A percentile compares a stretch with the other conserved stretches of the same genome.
Conservation (phyloP, 2,797 vertebrate species). For the Enteromius anoplus region DNA sequence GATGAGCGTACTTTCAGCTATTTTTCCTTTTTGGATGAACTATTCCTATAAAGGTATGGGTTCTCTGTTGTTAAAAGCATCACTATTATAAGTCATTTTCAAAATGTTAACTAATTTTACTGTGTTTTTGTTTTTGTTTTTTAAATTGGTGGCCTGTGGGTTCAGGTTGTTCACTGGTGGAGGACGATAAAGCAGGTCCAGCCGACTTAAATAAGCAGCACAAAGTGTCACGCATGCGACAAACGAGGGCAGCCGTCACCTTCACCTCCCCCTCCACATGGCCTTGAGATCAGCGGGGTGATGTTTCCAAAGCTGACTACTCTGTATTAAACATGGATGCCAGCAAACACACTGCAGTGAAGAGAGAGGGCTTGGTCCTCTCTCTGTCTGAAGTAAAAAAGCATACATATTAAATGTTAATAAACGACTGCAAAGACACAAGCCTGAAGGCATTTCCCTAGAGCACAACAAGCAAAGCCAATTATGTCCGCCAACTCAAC, state of each 20-base stretch:
- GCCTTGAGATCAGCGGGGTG: slow-evolving; percentile 38
- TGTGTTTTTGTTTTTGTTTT: neutral
- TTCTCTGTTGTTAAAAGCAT: neutral
- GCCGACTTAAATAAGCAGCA: slow-evolving; percentile 32
- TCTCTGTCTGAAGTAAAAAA: slow-evolving; percentile 26
- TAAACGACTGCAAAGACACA: slow-evolving; percentile 42
- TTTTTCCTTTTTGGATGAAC: neutral
- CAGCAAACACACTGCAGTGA: slow-evolving; percentile 26
- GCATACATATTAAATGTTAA: slow-evolving; percentile 55
- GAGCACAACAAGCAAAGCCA: slow-evolving; percentile 43
- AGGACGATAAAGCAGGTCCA: neutral
- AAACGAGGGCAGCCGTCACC: slow-evolving; percentile 20
- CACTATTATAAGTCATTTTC: neutral
- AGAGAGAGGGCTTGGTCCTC: slow-evolving; percentile 2
- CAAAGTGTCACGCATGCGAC: slow-evolving; percentile 25
- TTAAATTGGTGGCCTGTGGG: neutral
- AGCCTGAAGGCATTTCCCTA: slow-evolving; percentile 45
- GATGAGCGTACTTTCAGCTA: neutral
- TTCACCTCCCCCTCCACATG: slow-evolving; percentile 41
- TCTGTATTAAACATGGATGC: slow-evolving; percentile 54
- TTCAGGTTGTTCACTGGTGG: neutral
- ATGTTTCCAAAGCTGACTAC: slow-evolving; percentile 45
- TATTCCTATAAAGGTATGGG: neutral
- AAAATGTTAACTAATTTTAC: neutral
- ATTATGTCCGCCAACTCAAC: slow-evolving; percentile 51